phyloP scores from a whole-genome alignment of 2,888 invertebrate species.

The Tuta absoluta region DNA sequence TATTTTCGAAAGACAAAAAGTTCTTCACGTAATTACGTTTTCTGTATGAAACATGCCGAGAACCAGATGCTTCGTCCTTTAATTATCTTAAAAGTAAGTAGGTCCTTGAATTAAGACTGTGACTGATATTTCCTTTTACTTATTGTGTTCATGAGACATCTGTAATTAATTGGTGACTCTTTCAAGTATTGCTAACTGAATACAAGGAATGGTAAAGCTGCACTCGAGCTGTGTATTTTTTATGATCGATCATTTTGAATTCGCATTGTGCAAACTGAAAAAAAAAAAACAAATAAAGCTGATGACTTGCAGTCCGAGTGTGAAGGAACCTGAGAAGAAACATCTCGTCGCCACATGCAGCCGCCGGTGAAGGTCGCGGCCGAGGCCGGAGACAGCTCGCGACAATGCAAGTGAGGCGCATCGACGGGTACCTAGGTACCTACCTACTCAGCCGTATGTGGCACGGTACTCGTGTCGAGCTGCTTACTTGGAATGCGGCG shows the following conservation, averaged over 20 bases:
- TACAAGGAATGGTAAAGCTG: background rate
- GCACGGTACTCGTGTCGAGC: background rate
- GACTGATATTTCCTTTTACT: background rate
- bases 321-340: background rate
- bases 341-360: slow-evolving; percentile 2
- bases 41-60: no score
- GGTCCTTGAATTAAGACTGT: background rate
- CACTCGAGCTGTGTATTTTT: background rate
- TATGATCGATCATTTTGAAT: background rate
- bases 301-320: background rate
- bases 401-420: background rate
- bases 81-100: background rate
- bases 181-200: no score
- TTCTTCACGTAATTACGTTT: no score
- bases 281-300: background rate
- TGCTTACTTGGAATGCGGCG: slow-evolving; percentile 17
- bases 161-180: background rate
- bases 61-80: no score
- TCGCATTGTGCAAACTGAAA: background rate
- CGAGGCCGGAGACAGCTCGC: background rate
- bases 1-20: background rate
- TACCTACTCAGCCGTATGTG: slow-evolving; percentile 3
- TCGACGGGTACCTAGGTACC: no score
- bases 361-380: background rate
- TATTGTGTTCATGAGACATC: background rate